Conservation (phyloP, 1,140 invertebrate species). For the Pteromalus puparum region DNA sequence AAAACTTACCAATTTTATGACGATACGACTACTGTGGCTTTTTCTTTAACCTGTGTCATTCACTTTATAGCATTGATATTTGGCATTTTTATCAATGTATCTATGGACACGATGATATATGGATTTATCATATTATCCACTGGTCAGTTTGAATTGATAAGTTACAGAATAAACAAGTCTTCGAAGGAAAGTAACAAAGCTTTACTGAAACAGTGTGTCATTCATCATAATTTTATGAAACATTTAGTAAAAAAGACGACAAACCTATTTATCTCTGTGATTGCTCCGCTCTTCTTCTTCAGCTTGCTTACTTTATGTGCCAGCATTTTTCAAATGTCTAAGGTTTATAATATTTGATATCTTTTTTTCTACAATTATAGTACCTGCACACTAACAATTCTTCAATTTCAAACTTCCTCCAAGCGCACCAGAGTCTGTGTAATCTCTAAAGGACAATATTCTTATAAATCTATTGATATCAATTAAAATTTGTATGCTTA, state of each 20-base stretch:
- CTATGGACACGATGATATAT: conserved; percentile 59
- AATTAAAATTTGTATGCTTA: background rate
- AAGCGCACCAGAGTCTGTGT: no score
- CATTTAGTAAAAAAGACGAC: conserved; percentile 39
- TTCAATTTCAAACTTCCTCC: no score
- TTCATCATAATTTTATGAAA: background rate
- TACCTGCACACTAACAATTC: no score
- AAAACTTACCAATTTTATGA: conserved; percentile 37
- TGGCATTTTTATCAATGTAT: conserved; percentile 58
- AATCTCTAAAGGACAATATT: no score
- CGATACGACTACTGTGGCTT: background rate
- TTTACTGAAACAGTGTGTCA: background rate
- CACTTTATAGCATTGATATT: background rate
- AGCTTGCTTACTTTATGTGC: conserved; percentile 62
- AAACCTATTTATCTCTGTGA: conserved; percentile 56
- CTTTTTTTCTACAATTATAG: background rate
- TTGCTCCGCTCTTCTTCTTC: conserved; percentile 58
- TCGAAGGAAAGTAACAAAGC: background rate
- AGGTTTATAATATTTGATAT: conserved; percentile 49
- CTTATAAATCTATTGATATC: background rate
- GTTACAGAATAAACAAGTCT: conserved; percentile 52
- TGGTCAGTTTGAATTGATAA: conserved; percentile 60
- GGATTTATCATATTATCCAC: conserved; percentile 58
- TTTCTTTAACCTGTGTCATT: background rate
- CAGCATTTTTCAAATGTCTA: conserved; percentile 59